Percentiles rank a stretch among this genome's conserved stretches.
Conservation (phyloP, 2,113 vertebrate genomes). For the Nannospalax galili region DNA sequence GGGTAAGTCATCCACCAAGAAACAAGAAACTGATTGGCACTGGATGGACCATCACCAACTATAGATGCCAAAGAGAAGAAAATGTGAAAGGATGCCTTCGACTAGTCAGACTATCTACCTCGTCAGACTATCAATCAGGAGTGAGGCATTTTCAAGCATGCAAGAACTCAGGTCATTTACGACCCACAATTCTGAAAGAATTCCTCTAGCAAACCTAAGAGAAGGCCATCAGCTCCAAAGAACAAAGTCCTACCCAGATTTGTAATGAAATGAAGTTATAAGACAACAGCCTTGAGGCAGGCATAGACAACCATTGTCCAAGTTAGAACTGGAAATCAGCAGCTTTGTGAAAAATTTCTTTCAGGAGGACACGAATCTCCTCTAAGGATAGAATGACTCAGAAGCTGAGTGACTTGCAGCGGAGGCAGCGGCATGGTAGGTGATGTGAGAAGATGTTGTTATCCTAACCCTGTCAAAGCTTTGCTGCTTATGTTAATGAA, state of each 20-base stretch:
- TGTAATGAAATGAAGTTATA: conserved; percentile 27
- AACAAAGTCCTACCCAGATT: neutral
- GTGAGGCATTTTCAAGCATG: neutral
- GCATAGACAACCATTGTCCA: neutral
- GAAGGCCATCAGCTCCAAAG: neutral
- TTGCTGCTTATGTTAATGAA: neutral
- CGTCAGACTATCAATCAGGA: conserved; percentile 15
- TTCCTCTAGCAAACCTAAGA: conserved; percentile 40
- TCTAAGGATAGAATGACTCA: neutral
- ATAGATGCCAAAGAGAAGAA: neutral
- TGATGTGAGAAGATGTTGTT: neutral
- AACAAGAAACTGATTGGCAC: neutral
- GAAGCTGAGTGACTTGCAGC: neutral
- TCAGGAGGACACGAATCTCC: neutral
- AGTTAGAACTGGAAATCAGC: conserved; percentile 3
- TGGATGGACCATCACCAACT: neutral
- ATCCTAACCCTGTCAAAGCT: neutral
- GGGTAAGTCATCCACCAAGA: neutral
- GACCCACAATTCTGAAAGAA: conserved; percentile 60
- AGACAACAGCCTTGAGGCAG: neutral
- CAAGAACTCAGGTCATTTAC: neutral
- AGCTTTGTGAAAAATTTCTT: neutral
- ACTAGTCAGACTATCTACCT: conserved; percentile 44
- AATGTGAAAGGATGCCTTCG: neutral
- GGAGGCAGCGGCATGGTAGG: neutral